phyloP scores from a whole-genome alignment of 2,888 invertebrate species.

The Chymomyza fuscimana region DNA sequence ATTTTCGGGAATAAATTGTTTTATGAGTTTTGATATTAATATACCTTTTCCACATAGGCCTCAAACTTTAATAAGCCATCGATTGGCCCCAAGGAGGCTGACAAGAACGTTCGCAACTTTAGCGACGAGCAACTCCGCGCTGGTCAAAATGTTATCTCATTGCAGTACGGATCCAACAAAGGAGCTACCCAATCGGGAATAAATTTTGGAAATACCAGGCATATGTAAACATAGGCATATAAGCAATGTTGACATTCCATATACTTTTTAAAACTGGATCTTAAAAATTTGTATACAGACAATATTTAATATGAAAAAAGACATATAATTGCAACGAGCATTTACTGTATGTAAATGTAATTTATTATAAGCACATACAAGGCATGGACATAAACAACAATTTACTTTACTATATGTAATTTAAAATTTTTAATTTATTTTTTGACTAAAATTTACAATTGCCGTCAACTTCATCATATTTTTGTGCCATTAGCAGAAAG shows the following conservation, averaged over 20 bases:
- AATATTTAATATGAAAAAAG: not conserved
- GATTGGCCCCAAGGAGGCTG: slow-evolving; percentile 97
- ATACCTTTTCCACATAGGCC: slow-evolving; percentile 81
- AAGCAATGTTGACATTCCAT: slow-evolving; percentile 11
- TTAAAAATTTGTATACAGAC: not conserved
- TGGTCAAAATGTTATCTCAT: slow-evolving; percentile 94
- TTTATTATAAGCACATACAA: not conserved
- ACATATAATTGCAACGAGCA: not conserved
- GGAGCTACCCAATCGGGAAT: slow-evolving; percentile 98
- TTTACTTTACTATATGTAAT: not conserved
- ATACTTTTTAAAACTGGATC: slow-evolving; percentile 10
- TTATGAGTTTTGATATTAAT: not conserved
- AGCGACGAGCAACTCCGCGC: slow-evolving; percentile 96
- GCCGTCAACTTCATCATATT: not conserved
- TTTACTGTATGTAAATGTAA: not conserved
- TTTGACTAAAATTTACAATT: not conserved
- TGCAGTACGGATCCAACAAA: slow-evolving; percentile 98
- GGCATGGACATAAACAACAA: not conserved
- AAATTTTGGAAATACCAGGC: slow-evolving; percentile 97
- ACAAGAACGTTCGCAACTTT: slow-evolving; percentile 96
- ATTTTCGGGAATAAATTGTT: not conserved
- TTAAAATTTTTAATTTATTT: not conserved
- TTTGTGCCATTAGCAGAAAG: not conserved
- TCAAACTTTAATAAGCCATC: slow-evolving; percentile 90
- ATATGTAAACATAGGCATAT: slow-evolving; percentile 87